Base-by-base conservation (phyloP, 2,113 vertebrate genomes). In the Oceanodroma tethys region DNA sequence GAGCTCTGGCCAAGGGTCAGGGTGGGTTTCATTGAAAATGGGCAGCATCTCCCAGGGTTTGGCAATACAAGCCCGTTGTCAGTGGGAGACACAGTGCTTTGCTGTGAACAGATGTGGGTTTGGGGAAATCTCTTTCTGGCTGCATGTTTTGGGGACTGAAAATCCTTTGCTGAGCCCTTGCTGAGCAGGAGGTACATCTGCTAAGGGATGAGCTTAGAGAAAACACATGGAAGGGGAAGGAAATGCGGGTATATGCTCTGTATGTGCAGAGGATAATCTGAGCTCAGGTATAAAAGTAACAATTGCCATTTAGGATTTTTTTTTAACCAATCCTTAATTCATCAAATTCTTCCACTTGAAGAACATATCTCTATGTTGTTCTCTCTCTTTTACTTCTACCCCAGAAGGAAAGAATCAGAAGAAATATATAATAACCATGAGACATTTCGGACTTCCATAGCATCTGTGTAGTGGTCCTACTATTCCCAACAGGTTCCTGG, bases 241-340 rank as follows among this genome's bases (percentile, higher is more conserved):
- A 62, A 67, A 17, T n/a, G 4, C 15, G 30, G 58, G 14, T 20
- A 38, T 0, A 2, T 43, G 52, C 8, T 63, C 81, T 73, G 5
- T 56, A 13, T 12, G 18, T 53, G 25, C 8, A 32, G 58, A 55
- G 43, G 50, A 47, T 16, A 15, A 60, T 47, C 58, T 26, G 68
- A 88, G 26, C 19, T 63, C 36, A 63, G 56, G 58, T 68, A n/a
- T 26, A 36, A 72, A 80, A 76, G 42, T 4, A 55, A 19, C 0
- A 50, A 55, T 55, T 58, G 21, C 7, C 0, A 5, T 34, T 48
- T 67, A 11, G 21, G 34, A 1, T 16, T 32, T 10, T 32, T 16
- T 72, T 75, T 73, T 22, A 65, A 66, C 4, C 10, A 53, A 34
- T 13, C 23, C 11, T 63, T 32, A 50, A 10, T 74, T 60, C 15